Evolutionary conservation across 2,113 vertebrate genomes (phyloP).

Genomic region (Cebidichthys violaceus): DNA sequence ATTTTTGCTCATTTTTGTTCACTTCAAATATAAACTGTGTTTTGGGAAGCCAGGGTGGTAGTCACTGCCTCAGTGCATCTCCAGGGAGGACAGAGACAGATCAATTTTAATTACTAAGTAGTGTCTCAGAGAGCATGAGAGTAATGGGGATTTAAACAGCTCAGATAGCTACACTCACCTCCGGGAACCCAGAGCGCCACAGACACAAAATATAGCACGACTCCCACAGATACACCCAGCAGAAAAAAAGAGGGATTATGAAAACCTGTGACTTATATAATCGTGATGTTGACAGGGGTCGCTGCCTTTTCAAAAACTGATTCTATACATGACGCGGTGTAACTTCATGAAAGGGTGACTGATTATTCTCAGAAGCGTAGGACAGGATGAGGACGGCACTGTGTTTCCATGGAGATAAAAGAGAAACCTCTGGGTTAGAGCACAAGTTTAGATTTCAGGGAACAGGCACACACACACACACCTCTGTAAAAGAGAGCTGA

Average conservation of each 20-base stretch:
- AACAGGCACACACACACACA: neutral
- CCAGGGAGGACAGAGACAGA: constrained; percentile 53
- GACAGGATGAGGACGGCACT: constrained; percentile 26
- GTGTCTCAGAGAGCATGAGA: constrained; percentile 56
- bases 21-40: constrained; percentile 32
- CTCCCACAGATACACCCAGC: constrained; percentile 41
- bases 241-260: constrained; percentile 29
- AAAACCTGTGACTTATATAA: constrained; percentile 57
- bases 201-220: constrained; percentile 32
- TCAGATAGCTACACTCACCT: constrained; percentile 50
- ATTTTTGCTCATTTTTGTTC: constrained; percentile 13
- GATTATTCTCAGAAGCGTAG: constrained; percentile 28
- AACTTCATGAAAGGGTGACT: constrained; percentile 45
- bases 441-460: constrained; percentile 39
- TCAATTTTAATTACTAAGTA: constrained; percentile 76
- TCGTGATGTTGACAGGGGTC: constrained; percentile 11
- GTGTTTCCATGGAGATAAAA: constrained; percentile 63
- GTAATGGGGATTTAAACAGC: constrained; percentile 71
- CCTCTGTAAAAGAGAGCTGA: constrained; percentile 7
- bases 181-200: constrained; percentile 37
- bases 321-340: neutral
- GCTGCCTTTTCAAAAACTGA: constrained; percentile 25
- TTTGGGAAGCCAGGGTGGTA: constrained; percentile 1
- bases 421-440: constrained; percentile 33
- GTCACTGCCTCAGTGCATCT: constrained; percentile 19